A percentile compares a stretch with the other conserved stretches of the same genome.
These are phyloP conservation scores for Luscinia megarhynchos DNA, from an alignment of 2,797 vertebrate species.

Conservation along the genomic window DNA sequence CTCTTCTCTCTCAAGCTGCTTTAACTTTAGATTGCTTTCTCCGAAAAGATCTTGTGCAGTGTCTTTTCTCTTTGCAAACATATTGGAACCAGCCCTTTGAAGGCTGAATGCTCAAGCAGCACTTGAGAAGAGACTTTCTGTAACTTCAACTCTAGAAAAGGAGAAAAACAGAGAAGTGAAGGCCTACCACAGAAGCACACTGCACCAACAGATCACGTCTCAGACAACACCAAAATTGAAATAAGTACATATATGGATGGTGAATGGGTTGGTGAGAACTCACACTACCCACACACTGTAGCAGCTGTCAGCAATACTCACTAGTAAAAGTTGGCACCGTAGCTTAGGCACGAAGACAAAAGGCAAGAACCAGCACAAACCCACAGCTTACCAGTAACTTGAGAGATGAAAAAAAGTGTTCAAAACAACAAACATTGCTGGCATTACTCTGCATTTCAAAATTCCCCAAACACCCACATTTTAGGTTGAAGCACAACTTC, in stretches of 20 bases:
- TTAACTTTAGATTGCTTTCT: background rate
- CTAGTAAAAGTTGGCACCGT: background rate
- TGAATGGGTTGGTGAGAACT: slow-evolving; percentile 20
- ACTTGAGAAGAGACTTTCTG: background rate
- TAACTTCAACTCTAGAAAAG: background rate
- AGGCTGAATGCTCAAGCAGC: background rate
- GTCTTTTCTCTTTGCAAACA: background rate
- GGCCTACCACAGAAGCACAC: background rate
- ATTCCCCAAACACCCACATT: background rate
- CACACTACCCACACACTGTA: background rate
- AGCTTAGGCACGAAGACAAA: background rate
- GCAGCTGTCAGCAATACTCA: slow-evolving; percentile 5
- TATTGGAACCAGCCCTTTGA: background rate
- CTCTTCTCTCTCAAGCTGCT: background rate
- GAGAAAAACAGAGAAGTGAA: background rate
- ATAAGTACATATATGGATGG: background rate
- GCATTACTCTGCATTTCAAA: background rate
- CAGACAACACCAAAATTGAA: background rate
- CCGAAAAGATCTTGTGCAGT: background rate
- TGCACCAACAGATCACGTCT: background rate
- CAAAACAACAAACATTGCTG: slow-evolving; percentile 2
- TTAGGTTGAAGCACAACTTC: background rate
- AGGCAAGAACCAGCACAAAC: background rate
- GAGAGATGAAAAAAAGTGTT: background rate
- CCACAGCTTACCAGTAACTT: background rate